These are phyloP conservation scores for Intellagama lesueurii DNA, from an alignment of 2,797 vertebrate species.

Conservation along the genomic window DNA sequence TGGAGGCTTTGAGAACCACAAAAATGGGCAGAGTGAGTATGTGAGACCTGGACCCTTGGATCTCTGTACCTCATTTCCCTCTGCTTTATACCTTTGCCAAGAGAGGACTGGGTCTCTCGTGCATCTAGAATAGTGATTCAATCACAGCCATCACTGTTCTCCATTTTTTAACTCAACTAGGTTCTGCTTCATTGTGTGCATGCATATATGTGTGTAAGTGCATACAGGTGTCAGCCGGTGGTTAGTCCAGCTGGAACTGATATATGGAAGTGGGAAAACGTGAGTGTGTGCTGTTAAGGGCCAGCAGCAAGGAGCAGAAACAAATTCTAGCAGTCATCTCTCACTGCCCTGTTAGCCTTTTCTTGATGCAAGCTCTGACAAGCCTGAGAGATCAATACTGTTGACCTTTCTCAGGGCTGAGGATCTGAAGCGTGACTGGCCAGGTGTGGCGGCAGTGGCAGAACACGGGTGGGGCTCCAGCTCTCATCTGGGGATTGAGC, in stretches of 20 bases:
- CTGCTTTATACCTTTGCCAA: not conserved
- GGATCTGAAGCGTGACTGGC: constrained; percentile 23
- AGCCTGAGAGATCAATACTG: constrained; percentile 30
- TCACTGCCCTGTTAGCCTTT: constrained; percentile 33
- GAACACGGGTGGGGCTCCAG: not conserved
- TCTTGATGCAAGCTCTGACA: constrained; percentile 33
- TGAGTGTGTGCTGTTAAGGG: not conserved
- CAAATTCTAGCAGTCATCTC: not conserved
- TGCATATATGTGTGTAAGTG: not conserved
- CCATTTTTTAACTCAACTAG: not conserved
- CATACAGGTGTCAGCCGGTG: not conserved
- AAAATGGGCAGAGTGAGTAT: too few relatives aligned
- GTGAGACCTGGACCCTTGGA: too few relatives aligned
- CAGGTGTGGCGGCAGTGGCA: constrained; percentile 8
- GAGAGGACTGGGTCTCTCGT: not conserved
- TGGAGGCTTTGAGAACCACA: too few relatives aligned
- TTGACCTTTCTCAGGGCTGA: constrained; percentile 37
- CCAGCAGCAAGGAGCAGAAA: not conserved
- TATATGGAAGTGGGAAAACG: not conserved
- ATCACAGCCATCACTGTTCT: not conserved
- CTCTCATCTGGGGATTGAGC: not conserved
- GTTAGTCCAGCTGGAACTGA: not conserved
- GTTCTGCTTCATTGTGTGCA: too few relatives aligned
- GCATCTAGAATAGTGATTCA: not conserved
- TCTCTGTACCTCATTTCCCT: not conserved